Conservation (phyloP, 2,113 vertebrate genomes). For the Callipepla californica region DNA sequence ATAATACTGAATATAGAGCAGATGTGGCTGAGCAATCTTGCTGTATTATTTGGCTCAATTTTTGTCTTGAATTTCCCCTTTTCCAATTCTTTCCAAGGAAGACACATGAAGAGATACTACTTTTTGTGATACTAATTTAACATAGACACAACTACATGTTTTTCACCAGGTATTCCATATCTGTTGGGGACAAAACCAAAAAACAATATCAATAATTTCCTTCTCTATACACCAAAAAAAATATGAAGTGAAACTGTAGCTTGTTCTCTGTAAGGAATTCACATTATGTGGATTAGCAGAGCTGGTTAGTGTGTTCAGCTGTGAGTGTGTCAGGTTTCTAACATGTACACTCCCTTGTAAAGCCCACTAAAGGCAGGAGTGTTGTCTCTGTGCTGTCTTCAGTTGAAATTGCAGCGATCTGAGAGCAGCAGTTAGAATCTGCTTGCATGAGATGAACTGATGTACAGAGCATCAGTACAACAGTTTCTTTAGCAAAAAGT, state of each 20-base stretch:
- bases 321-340: background rate
- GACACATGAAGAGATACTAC: background rate
- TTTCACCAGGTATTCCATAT: background rate
- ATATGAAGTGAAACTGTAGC: background rate
- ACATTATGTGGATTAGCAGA: background rate
- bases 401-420: fast-evolving
- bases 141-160: background rate
- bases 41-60: background rate
- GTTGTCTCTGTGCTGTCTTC: background rate
- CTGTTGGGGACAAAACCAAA: background rate
- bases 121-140: background rate
- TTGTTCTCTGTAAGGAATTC: background rate
- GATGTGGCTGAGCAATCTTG: background rate
- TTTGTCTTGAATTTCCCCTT: background rate
- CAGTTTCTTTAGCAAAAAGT: background rate
- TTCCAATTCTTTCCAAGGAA: no score
- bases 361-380: background rate
- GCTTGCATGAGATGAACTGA: background rate
- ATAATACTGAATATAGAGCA: background rate
- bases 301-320: background rate
- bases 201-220: background rate
- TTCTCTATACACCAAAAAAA: background rate
- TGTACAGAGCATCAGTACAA: background rate
- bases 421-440: background rate
- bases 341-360: background rate